Base-by-base conservation (phyloP, 2,113 vertebrate species). In the Aramus guarauna region DNA sequence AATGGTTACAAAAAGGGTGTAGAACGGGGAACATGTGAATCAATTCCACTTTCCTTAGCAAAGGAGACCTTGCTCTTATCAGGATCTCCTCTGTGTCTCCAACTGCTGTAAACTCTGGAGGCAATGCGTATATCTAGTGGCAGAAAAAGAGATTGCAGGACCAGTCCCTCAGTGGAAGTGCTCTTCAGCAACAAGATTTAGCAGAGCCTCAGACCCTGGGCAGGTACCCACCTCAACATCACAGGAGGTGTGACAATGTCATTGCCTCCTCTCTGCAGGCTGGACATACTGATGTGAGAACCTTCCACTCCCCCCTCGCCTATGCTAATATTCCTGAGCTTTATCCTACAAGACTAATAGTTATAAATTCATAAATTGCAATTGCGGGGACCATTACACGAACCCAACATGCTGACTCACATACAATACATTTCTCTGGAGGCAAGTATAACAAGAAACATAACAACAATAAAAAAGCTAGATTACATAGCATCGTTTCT, bases 61-160 rank as follows among this genome's bases (percentile, higher is more conserved):
- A 86, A 68, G 27, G 12, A 32, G 17, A 81, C 26, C 34, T 48
- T 43, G 41, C 24, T 30, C 4, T 75, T 53, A 3, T 3, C 14
- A 34, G 22, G 27, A 82, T 23, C 39, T 81, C 6, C 6, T 34
- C 72, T 36, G 15, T 17, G 3, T 36, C 69, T 68, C 43, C 75
- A 32, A 50, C 22, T 62, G 23, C 53, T 36, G 5, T 29, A 39
- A 91, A n/a, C 17, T 17, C 29, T 36, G 14, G 22, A 58, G 77
- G 21, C 9, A 12, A 5, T 1, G 9, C 50, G 2, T 1, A 0
- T 12, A 22, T 5, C 39, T 17, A 39, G 27, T 3, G 5, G 45
- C 37, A 62, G 45, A 55, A 26, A 6, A 32, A 32, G 16, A 88
- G 37, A 14, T 0, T 58, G 26, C 43, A 52, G 23, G 17, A 72